Evolutionary conservation across 35 echinoderm and acorn worm genomes (phyloP).

Genomic region (Apostichopus parvimensis): DNA sequence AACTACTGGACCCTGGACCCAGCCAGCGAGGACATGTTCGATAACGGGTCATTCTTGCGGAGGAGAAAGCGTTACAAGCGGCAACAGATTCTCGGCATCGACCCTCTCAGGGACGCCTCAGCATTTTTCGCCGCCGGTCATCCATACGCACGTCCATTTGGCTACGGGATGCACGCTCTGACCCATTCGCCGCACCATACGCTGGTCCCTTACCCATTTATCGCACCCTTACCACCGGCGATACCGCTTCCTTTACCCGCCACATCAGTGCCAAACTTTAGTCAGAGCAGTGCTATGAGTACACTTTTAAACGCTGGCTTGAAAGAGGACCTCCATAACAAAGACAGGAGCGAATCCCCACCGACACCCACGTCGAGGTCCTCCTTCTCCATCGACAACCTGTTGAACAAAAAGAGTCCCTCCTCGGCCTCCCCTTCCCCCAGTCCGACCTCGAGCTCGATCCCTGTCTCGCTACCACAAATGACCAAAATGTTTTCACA

Average conservation of each 20-base stretch:
- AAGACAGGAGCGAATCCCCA: conserved; percentile 56
- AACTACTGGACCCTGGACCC: conserved; percentile 99
- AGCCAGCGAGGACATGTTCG: conserved; percentile 99
- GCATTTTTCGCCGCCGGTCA: conserved; percentile 67
- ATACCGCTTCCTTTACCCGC: conserved; percentile 88
- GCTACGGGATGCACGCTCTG: conserved; percentile 66
- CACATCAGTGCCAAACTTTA: conserved; percentile 63
- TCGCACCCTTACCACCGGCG: conserved; percentile 88
- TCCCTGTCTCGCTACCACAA: conserved; percentile 27
- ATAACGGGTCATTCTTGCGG: conserved; percentile 97
- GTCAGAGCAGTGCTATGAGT: conserved; percentile 66
- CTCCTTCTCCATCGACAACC: conserved; percentile 83
- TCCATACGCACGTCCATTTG: conserved; percentile 63
- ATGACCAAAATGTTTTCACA: conserved; percentile 50
- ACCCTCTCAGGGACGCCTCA: conserved; percentile 67
- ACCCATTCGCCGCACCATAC: conserved; percentile 79
- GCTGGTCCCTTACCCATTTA: conserved; percentile 88
- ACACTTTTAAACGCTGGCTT: conserved; percentile 69
- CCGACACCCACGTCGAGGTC: conserved; percentile 70
- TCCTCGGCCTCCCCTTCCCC: conserved; percentile 52
- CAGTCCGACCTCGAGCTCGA: conserved; percentile 43
- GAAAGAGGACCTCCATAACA: conserved; percentile 22
- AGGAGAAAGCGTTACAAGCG: conserved; percentile 96
- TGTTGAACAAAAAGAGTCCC: conserved; percentile 64
- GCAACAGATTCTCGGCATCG: conserved; percentile 61